phyloP scores from a whole-genome alignment of 2,797 vertebrate genomes.

The Eleutherodactylus coqui region DNA sequence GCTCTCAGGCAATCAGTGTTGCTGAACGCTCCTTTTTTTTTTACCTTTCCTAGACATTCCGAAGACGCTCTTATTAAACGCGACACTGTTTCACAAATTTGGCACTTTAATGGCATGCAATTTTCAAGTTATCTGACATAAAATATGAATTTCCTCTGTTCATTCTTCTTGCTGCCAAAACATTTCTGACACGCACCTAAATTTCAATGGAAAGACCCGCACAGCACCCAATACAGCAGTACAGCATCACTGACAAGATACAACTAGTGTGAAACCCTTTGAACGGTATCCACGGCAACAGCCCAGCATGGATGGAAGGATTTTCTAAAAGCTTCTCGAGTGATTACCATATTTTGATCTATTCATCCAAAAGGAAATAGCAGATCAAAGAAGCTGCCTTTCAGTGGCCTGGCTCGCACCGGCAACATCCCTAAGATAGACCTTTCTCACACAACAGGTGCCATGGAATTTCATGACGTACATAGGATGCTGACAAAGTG shows the following conservation, averaged over 20 bases:
- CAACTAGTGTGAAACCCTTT: constrained; percentile 46
- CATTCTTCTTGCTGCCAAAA: neutral
- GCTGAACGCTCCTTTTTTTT: too few relatives aligned
- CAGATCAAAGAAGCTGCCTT: constrained; percentile 52
- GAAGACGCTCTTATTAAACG: neutral
- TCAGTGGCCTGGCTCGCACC: neutral
- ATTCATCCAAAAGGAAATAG: constrained; percentile 51
- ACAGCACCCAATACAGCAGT: constrained; percentile 28
- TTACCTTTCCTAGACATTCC: neutral
- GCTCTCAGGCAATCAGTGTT: too few relatives aligned
- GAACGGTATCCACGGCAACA: constrained; percentile 60
- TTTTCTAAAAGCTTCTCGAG: constrained; percentile 59
- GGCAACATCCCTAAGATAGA: constrained; percentile 54
- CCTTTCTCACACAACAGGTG: constrained; percentile 56
- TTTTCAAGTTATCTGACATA: neutral
- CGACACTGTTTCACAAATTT: neutral
- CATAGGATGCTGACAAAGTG: constrained; percentile 13
- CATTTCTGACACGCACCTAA: neutral
- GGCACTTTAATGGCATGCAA: neutral
- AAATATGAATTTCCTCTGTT: neutral
- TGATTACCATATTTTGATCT: constrained; percentile 62
- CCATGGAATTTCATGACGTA: constrained; percentile 34
- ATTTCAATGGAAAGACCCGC: neutral
- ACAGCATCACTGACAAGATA: constrained; percentile 50
- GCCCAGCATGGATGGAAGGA: constrained; percentile 56